Evolutionary conservation across 2,113 vertebrate genomes (phyloP).

Genomic region (Aegithalos caudatus): DNA sequence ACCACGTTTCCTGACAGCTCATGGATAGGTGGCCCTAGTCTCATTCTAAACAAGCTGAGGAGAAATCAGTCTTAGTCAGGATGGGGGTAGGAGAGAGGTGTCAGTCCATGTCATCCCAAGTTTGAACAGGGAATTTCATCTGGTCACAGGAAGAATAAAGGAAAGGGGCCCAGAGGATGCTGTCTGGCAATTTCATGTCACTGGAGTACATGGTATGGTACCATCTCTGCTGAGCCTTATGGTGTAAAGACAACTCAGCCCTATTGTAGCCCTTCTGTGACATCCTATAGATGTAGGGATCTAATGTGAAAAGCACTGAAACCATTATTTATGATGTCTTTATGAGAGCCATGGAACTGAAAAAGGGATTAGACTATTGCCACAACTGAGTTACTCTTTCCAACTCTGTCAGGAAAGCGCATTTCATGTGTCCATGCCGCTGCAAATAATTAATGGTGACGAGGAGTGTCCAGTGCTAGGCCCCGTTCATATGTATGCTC

Average conservation of each 20-base stretch:
- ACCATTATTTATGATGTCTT: neutral
- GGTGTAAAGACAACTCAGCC: neutral
- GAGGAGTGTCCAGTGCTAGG: neutral
- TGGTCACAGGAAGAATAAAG: neutral
- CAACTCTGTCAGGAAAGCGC: neutral
- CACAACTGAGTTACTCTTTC: neutral
- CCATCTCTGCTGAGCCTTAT: neutral
- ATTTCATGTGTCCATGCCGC: neutral
- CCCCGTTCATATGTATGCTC: neutral
- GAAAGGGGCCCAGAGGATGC: neutral
- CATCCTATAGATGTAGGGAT: neutral
- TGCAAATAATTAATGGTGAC: neutral
- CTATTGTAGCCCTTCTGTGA: neutral
- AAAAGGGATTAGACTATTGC: neutral
- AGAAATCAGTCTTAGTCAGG: constrained; percentile 47
- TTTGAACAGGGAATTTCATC: neutral
- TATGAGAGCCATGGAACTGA: neutral
- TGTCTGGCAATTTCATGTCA: neutral
- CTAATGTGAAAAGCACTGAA: neutral
- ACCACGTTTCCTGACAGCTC: constrained; percentile 55
- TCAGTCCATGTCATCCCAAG: neutral
- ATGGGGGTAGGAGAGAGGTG: neutral
- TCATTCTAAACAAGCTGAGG: constrained; percentile 50
- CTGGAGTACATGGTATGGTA: neutral
- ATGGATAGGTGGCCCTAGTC: constrained; percentile 58